These are phyloP conservation scores for Microtus oregoni DNA, from an alignment of 2,113 vertebrate species.

Conservation along the genomic window DNA sequence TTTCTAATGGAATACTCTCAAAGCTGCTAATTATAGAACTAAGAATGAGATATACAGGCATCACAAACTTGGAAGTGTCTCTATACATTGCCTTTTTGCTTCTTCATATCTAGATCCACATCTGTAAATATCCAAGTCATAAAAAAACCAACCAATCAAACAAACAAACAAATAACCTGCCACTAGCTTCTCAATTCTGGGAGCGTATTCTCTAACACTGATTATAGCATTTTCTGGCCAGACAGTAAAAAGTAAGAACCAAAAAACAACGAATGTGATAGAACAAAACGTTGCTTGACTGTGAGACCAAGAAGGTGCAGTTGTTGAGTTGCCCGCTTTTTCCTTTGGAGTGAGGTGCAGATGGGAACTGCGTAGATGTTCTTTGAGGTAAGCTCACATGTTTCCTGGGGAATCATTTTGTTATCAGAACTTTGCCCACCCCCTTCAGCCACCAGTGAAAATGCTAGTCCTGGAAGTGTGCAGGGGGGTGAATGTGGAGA, in stretches of 20 bases:
- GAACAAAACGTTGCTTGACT: conserved; percentile 60
- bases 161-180: background rate
- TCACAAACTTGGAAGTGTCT: conserved; percentile 54
- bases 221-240: conserved; percentile 54
- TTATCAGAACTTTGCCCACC: conserved; percentile 33
- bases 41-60: conserved; percentile 60
- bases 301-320: conserved; percentile 6
- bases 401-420: conserved; percentile 58
- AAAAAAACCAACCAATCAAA: background rate
- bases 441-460: background rate
- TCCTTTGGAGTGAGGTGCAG: conserved; percentile 8
- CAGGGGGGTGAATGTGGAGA: background rate
- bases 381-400: conserved; percentile 48
- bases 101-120: conserved; percentile 41
- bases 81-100: conserved; percentile 53
- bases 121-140: conserved; percentile 54
- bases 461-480: background rate
- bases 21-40: conserved; percentile 63
- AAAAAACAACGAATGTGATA: conserved; percentile 31
- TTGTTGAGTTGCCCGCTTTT: conserved; percentile 57
- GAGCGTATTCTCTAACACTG: conserved; percentile 52
- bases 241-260: background rate
- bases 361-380: conserved; percentile 49
- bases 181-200: conserved; percentile 62
- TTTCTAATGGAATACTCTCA: conserved; percentile 35